phyloP scores from a whole-genome alignment of 2,113 vertebrate species.

The Thomomys bottae region DNA sequence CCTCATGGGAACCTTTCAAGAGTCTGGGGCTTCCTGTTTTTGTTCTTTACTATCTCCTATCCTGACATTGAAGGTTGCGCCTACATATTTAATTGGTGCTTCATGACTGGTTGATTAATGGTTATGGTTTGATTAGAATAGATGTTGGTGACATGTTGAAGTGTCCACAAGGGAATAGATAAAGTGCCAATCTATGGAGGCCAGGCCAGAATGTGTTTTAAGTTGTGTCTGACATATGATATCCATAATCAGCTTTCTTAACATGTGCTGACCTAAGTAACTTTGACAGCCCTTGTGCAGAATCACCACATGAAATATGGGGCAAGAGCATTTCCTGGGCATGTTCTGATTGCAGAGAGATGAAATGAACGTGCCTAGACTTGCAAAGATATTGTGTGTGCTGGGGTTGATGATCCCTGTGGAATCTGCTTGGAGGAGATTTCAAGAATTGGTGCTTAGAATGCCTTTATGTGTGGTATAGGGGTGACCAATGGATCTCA shows the following conservation, averaged over 20 bases:
- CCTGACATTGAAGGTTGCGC: background rate
- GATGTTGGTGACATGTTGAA: background rate
- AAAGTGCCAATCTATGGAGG: background rate
- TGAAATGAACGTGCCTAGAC: background rate
- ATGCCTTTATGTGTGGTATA: background rate
- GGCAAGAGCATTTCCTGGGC: background rate
- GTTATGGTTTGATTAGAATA: background rate
- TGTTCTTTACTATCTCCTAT: fast-evolving
- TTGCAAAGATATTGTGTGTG: constrained; percentile 33
- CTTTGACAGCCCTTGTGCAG: constrained; percentile 40
- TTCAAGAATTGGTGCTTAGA: background rate
- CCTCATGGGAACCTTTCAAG: background rate
- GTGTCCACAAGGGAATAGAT: background rate
- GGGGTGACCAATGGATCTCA: background rate
- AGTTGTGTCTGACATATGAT: constrained; percentile 50
- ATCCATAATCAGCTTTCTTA: constrained; percentile 43
- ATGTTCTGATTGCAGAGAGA: background rate
- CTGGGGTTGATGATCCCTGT: background rate
- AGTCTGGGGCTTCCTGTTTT: background rate
- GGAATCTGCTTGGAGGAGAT: background rate
- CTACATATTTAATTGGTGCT: background rate
- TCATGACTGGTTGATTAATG: background rate
- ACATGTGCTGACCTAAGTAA: constrained; percentile 28
- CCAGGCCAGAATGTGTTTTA: constrained; percentile 42
- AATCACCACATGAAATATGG: constrained; percentile 18